Conservation (phyloP, 2,888 invertebrate species). For the Xanthia togata region DNA sequence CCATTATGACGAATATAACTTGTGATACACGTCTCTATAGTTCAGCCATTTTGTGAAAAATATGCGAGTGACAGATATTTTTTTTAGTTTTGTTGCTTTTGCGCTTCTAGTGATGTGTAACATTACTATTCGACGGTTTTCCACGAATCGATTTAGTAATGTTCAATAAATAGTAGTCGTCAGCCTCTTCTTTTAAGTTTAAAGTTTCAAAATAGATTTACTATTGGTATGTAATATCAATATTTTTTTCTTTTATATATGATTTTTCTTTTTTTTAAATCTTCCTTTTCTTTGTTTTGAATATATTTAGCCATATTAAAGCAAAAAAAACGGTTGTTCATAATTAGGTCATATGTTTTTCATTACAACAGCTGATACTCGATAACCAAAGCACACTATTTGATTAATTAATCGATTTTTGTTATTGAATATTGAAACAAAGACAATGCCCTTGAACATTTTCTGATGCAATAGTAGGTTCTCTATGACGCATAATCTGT, state of each 20-base stretch:
- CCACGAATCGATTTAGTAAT: slow-evolving; percentile 15
- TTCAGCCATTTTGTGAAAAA: slow-evolving; percentile 89
- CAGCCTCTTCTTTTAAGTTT: too few relatives aligned
- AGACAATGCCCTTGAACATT: too few relatives aligned
- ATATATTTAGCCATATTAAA: neutral
- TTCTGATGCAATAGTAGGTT: too few relatives aligned
- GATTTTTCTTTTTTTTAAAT: neutral
- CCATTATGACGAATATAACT: slow-evolving; percentile 81
- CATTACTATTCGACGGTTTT: neutral
- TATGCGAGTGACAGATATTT: slow-evolving; percentile 64
- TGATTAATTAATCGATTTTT: too few relatives aligned
- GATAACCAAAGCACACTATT: neutral
- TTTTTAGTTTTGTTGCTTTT: slow-evolving; percentile 58
- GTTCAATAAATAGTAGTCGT: neutral
- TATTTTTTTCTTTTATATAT: too few relatives aligned
- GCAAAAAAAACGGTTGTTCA: neutral
- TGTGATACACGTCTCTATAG: slow-evolving; percentile 86
- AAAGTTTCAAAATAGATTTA: neutral
- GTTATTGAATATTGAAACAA: too few relatives aligned
- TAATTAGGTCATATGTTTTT: too few relatives aligned
- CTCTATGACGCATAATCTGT: too few relatives aligned
- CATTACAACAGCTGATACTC: neutral
- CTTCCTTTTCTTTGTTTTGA: neutral
- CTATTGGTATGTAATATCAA: neutral
- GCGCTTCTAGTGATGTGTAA: slow-evolving; percentile 31